Conservation (phyloP, 2,888 invertebrate species). For the Noctua janthe region DNA sequence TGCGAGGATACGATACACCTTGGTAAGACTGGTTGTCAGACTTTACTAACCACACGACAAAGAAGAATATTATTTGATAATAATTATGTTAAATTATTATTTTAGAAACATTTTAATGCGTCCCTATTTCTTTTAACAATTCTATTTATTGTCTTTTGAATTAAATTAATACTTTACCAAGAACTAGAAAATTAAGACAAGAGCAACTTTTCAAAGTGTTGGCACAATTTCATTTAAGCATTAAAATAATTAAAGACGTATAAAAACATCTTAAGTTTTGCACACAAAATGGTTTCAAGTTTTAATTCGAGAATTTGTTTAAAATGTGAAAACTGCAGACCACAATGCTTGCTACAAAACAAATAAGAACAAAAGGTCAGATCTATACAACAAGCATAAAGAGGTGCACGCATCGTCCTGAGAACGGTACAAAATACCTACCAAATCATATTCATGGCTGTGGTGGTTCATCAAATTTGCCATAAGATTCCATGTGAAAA, state of each 20-base stretch:
- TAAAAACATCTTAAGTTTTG: constrained; percentile 15
- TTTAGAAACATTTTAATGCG: neutral
- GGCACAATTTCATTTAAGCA: constrained; percentile 22
- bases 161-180: constrained; percentile 7
- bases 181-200: neutral
- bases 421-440: neutral
- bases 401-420: neutral
- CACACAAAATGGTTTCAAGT: constrained; percentile 11
- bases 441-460: neutral
- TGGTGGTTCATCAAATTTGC: neutral
- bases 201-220: constrained; percentile 19
- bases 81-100: neutral
- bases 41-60: too few relatives aligned
- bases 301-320: constrained; percentile 48
- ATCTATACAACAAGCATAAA: neutral
- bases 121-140: neutral
- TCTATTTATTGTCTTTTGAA: neutral
- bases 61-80: neutral
- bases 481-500: neutral
- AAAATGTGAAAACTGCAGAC: constrained; percentile 10
- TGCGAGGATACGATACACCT: too few relatives aligned
- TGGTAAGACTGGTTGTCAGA: too few relatives aligned
- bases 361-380: neutral
- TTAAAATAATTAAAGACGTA: constrained; percentile 22
- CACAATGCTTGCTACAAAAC: neutral